phyloP scores from a whole-genome alignment of 2,113 vertebrate genomes.

The Cryptomyrus ogoouensis region DNA sequence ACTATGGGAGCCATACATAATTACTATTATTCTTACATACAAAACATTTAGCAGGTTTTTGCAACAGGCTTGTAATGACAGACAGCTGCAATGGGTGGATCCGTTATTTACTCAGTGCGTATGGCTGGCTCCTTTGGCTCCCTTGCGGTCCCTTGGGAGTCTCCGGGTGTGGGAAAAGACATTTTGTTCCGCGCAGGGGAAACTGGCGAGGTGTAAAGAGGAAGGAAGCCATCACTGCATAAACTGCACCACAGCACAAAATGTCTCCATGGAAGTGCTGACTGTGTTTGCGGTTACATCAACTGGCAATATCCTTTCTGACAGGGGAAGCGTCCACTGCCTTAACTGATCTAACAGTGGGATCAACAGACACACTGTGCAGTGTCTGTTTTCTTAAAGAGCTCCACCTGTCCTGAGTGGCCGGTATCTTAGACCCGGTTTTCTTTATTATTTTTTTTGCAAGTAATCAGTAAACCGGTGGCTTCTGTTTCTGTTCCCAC shows the following conservation, averaged over 20 bases:
- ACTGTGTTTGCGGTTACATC: background rate
- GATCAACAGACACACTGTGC: background rate
- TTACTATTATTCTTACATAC: background rate
- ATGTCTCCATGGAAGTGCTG: conserved; percentile 5
- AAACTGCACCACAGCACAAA: conserved; percentile 1
- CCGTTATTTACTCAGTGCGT: background rate
- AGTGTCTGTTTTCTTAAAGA: background rate
- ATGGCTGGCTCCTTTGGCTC: background rate
- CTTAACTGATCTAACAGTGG: background rate
- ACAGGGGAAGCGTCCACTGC: background rate
- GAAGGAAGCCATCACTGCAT: conserved; percentile 6
- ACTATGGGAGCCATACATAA: background rate
- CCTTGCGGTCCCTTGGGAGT: background rate
- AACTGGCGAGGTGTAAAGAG: conserved; percentile 7
- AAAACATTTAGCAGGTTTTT: background rate
- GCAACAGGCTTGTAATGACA: background rate
- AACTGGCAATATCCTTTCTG: background rate
- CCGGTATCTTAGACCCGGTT: background rate
- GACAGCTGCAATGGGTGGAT: background rate
- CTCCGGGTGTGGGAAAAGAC: conserved; percentile 13
- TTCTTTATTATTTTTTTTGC: background rate
- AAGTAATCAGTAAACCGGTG: background rate
- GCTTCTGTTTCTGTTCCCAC: background rate
- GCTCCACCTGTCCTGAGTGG: background rate
- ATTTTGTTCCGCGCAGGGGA: conserved; percentile 8